Base-by-base conservation (phyloP, 1,140 invertebrate species). In the Drosophila paulistorum region DNA sequence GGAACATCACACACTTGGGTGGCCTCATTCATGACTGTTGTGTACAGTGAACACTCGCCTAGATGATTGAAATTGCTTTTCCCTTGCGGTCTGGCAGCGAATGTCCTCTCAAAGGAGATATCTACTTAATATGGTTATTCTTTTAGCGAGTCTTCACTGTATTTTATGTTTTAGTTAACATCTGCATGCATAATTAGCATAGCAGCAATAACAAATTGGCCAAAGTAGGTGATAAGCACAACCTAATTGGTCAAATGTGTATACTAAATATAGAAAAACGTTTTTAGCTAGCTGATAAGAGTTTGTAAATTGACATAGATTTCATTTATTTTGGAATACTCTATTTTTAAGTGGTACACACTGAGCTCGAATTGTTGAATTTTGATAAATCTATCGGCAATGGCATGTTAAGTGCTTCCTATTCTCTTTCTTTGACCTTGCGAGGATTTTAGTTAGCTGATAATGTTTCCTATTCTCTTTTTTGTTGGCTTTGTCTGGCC, bases 201-300 rank as follows among this genome's bases (percentile, higher is more conserved):
- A 37, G 14, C 35, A 37, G 17, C 30, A 13, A 17, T 17, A 20
- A 9, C n/a, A 20, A 20, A 20, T 33, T 17, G n/a, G 3, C 30
- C 6, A 30, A 30, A 30, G 30, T 10, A 59, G 57, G 14, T 39
- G 14, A 59, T 59, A 35, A 59, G 20, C 33, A 39, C 20, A 23
- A 17, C 17, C 57, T 39, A 59, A 37, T 39, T 33, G 9, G 14
- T 7, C 14, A 48, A 17, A 48, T 10, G 45, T 51, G 2, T 51
- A 51, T 23, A 39, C 10, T 10, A 14, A 30, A 37, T 17, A 9
- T n/a, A n/a, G 30, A 9, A 20, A 39, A 59, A 39, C 33, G 10
- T 37, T 37, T 58, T 58, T 58, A 33, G 30, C 17, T 39, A 59
- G 23, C 57, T 39, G 33, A 33, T 59, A 20, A 37, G 33, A 7